Conservation (phyloP, 2,888 invertebrate species). For the Tupiocoris notatus region DNA sequence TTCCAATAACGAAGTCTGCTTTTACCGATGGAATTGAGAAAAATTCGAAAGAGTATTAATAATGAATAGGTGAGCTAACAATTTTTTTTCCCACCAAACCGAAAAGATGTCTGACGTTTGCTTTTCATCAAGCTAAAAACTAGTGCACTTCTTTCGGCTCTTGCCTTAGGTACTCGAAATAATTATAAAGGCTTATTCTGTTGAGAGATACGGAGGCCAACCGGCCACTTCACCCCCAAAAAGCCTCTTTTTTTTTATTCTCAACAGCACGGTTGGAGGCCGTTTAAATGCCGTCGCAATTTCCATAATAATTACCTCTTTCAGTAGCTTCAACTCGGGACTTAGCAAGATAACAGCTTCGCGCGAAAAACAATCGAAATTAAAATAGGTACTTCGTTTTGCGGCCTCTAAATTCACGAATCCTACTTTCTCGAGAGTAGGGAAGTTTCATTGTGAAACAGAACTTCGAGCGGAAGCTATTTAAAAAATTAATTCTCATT, state of each 20-base stretch:
- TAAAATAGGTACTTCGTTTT: background rate
- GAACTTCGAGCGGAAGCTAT: background rate
- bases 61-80: too few species aligned
- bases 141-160: background rate
- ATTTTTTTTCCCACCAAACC: too few species aligned
- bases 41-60: too few species aligned
- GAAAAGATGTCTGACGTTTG: too few species aligned
- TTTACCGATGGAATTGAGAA: too few species aligned
- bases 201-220: background rate
- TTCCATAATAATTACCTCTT: background rate
- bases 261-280: background rate
- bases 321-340: background rate
- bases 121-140: background rate
- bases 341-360: background rate
- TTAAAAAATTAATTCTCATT: background rate
- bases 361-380: background rate
- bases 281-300: background rate
- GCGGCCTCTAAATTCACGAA: background rate
- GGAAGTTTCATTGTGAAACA: background rate
- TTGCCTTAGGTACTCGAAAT: background rate
- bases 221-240: background rate
- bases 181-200: background rate
- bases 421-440: background rate
- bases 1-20: too few species aligned
- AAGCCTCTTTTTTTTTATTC: background rate